Percentiles rank a stretch among this genome's conserved stretches.
Evolutionary conservation across 2,888 invertebrate genomes (phyloP).

Genomic region (Malthinus seriepunctatus): DNA sequence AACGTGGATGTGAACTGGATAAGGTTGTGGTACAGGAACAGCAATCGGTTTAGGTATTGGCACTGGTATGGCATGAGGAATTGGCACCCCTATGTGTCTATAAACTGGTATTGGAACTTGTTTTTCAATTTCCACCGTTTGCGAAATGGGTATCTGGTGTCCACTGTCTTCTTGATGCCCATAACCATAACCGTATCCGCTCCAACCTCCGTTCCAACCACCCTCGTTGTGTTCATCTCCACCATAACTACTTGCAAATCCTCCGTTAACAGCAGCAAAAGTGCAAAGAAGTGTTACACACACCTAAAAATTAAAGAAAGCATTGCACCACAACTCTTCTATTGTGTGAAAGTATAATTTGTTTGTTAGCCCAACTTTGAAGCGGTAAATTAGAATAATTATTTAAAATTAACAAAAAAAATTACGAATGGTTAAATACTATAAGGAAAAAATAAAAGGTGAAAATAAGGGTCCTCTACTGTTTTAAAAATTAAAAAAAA

Average conservation of each 20-base stretch:
- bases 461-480: not conserved
- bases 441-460: not conserved
- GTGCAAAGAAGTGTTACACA: constrained; percentile 46
- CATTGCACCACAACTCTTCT: no score
- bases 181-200: constrained; percentile 23
- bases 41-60: constrained; percentile 71
- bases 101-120: constrained; percentile 62
- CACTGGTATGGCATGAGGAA: constrained; percentile 58
- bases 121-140: constrained; percentile 70
- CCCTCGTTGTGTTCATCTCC: constrained; percentile 33
- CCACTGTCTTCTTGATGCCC: constrained; percentile 27
- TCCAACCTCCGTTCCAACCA: constrained; percentile 30
- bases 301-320: constrained; percentile 39
- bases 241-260: constrained; percentile 40
- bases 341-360: no score
- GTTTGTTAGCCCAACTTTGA: no score
- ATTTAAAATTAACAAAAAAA: no score
- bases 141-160: constrained; percentile 59
- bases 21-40: constrained; percentile 69
- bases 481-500: not conserved
- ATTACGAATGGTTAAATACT: no score
- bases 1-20: constrained; percentile 71
- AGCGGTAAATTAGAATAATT: no score
- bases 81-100: constrained; percentile 57
- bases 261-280: constrained; percentile 47